Evolutionary conservation across 2,797 vertebrate genomes (phyloP), one percentile per base, ranked within the genome.

Genomic region (Spheniscus humboldti): DNA sequence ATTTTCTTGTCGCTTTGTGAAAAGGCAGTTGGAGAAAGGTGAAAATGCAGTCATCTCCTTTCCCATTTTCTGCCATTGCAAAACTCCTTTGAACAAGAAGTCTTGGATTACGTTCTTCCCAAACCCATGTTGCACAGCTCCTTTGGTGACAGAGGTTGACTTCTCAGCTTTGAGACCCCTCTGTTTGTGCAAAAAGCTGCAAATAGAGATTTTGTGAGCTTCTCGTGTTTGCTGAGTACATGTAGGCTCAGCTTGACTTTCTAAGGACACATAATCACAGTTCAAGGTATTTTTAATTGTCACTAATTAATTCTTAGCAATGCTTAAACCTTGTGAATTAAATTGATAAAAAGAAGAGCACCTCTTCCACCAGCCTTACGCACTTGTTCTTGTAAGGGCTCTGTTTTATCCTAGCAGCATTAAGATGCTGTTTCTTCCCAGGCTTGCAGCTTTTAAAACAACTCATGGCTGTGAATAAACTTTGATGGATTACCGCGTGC

Each of bases 271-370:
- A 28, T 27, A 60, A 79, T 67, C 73, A 75, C 64, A 27, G 57
- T 72, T 93, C 77, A 53, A 28, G 71, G 52, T 89, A 33, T 43
- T 94, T 93, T 85, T 80, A 91, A 74, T 86, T 82, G 56, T 43
- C 2, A 6, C 15, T 92, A 95, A 92, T 87, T 79, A 78, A 76
- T 92, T 92, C 64, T 89, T 89, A 63, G 20, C 52, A 41, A 30
- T 18, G 30, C 14, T 92, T 64, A 87, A 87, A 27, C 48, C 47
- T 20, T 33, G 52, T 60, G 60, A 76, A 80, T 64, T 79, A 67
- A 76, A 71, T 43, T 13, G 33, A 39, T 78, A 62, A 37, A 69
- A 57, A 52, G 27, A 62, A 48, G n/a, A 56, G 14, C 19, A 11
- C 11, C 10, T 60, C 47, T 92, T 79, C 59, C 55, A 35, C 37